Conservation (phyloP, 2,888 invertebrate genomes). For the Drosophila phalerata region DNA sequence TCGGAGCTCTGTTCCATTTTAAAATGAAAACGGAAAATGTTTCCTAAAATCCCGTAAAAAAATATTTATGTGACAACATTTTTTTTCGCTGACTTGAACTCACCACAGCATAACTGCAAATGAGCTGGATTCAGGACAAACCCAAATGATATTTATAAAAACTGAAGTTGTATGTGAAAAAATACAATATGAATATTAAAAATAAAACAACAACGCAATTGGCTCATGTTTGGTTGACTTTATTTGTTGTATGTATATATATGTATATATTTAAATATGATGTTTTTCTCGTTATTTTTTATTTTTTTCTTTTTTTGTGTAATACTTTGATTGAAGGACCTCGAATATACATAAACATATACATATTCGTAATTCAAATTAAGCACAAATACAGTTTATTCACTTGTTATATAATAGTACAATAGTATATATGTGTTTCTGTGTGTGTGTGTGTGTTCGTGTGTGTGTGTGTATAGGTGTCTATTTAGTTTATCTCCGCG, state of each 20-base stretch:
- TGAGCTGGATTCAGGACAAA: neutral
- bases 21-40: too few relatives aligned
- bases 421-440: too few relatives aligned
- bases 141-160: neutral
- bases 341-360: slow-evolving; percentile 61
- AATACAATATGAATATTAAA: neutral
- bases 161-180: neutral
- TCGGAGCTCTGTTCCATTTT: too few relatives aligned
- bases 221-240: slow-evolving; percentile 68
- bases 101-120: neutral
- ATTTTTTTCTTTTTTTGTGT: slow-evolving; percentile 43
- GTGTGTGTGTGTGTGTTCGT: slow-evolving; percentile 18
- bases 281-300: slow-evolving; percentile 7
- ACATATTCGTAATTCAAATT: slow-evolving; percentile 60
- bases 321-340: slow-evolving; percentile 82
- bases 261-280: slow-evolving; percentile 38
- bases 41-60: too few relatives aligned
- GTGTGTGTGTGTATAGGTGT: slow-evolving; percentile 29
- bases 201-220: slow-evolving; percentile 26
- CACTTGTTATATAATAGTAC: slow-evolving; percentile 29
- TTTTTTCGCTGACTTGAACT: neutral
- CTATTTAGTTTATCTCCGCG: slow-evolving; percentile 26
- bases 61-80: too few relatives aligned
- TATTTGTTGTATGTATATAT: slow-evolving; percentile 69
- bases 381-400: slow-evolving; percentile 72